phyloP scores from a whole-genome alignment of 2,888 invertebrate species.

The Callyntrura sp. region DNA sequence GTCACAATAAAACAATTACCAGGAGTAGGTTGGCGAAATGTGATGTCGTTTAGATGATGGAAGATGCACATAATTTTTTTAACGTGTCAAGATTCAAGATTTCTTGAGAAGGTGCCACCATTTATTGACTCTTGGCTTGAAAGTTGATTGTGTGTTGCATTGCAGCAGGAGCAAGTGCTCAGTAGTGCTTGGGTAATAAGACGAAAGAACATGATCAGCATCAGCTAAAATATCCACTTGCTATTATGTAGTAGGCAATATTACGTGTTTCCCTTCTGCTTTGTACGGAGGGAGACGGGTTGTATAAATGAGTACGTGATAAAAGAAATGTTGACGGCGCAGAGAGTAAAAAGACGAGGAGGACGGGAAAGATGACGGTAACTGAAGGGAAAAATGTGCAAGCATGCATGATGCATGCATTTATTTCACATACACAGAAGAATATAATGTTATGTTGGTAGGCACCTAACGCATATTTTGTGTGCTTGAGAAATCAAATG shows the following conservation, averaged over 20 bases:
- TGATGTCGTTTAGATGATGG: neutral
- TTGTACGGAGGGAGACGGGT: slow-evolving; percentile 18
- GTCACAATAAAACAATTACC: slow-evolving; percentile 58
- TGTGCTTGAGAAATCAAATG: slow-evolving; percentile 55
- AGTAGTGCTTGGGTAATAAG: neutral
- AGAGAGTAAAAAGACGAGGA: neutral
- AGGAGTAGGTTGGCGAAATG: slow-evolving; percentile 13
- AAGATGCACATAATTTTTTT: neutral
- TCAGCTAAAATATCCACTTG: neutral
- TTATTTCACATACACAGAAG: slow-evolving; percentile 43
- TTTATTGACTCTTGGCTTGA: slow-evolving; percentile 45
- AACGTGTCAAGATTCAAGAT: slow-evolving; percentile 30
- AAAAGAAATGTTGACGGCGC: slow-evolving; percentile 40
- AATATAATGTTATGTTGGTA: slow-evolving; percentile 28
- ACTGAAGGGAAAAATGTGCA: slow-evolving; percentile 49
- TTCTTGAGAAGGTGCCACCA: slow-evolving; percentile 7
- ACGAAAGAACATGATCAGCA: neutral
- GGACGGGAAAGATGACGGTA: slow-evolving; percentile 48
- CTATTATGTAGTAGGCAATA: slow-evolving; percentile 17
- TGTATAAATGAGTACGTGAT: slow-evolving; percentile 61
- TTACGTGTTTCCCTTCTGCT: slow-evolving; percentile 23
- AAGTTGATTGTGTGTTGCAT: slow-evolving; percentile 4
- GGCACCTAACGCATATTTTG: neutral
- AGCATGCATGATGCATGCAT: slow-evolving; percentile 46
- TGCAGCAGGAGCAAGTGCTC: slow-evolving; percentile 2